Evolutionary conservation across 1,140 invertebrate genomes (phyloP).

Genomic region (Megathymus violae): DNA sequence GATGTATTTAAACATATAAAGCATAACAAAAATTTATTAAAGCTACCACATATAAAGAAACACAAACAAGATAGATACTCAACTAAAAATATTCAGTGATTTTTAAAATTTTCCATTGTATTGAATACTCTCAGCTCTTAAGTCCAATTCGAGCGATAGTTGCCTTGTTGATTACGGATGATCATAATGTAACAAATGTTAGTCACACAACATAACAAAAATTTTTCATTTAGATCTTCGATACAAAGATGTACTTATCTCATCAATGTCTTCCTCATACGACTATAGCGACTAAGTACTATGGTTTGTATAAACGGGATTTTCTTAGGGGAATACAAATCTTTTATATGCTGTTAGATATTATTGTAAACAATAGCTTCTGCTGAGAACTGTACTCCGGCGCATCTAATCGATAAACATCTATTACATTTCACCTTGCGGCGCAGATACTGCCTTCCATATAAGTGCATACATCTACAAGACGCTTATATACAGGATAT

Average conservation of each 20-base stretch:
- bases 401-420: constrained; percentile 69
- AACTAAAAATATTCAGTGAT: too few species aligned
- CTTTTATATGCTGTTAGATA: constrained; percentile 13
- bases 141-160: too few species aligned
- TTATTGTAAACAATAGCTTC: constrained; percentile 46
- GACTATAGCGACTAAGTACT: constrained; percentile 15
- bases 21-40: too few species aligned
- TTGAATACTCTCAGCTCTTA: too few species aligned
- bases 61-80: too few species aligned
- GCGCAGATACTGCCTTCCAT: constrained; percentile 22
- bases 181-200: too few species aligned
- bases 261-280: constrained; percentile 2
- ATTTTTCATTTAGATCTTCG: too few species aligned
- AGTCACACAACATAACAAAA: too few species aligned
- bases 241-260: background rate
- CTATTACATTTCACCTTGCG: constrained; percentile 48
- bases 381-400: constrained; percentile 45
- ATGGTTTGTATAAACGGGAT: constrained; percentile 19
- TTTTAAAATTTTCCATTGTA: too few species aligned
- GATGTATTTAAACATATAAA: too few species aligned
- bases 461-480: constrained; percentile 7
- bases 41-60: too few species aligned
- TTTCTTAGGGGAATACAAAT: constrained; percentile 27
- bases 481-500: background rate
- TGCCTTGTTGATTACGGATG: too few species aligned